A percentile compares a stretch with the other conserved stretches of the same genome.
Evolutionary conservation across 2,797 vertebrate species (phyloP).

Genomic region (Chloroceryle amazona): DNA sequence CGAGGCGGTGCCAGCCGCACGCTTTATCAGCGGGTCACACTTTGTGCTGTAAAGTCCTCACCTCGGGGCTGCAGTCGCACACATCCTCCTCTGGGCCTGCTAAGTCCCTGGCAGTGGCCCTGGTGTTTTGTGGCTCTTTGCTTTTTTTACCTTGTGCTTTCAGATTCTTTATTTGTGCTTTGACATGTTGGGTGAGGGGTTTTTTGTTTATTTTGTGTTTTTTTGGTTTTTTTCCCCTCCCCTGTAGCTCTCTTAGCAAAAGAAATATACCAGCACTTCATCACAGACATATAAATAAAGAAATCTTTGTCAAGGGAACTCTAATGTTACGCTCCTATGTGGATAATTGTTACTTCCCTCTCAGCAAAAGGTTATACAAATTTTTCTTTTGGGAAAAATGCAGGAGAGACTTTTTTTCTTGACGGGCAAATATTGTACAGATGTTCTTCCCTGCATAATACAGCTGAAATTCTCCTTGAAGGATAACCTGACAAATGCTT

Average conservation of each 20-base stretch:
- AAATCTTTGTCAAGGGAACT: slow-evolving; percentile 50
- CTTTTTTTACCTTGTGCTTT: not conserved
- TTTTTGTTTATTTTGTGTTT: not conserved
- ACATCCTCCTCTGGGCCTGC: not conserved
- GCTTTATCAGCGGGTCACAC: fast-evolving
- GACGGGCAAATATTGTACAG: slow-evolving; percentile 66
- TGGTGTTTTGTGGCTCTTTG: not conserved
- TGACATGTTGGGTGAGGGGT: too few relatives aligned
- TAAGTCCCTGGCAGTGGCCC: not conserved
- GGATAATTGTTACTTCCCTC: slow-evolving; percentile 76
- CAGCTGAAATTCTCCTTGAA: slow-evolving; percentile 55
- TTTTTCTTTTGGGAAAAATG: slow-evolving; percentile 67
- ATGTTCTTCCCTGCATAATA: slow-evolving; percentile 49
- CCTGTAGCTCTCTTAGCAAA: slow-evolving; percentile 42
- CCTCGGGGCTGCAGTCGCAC: not conserved
- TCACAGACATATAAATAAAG: slow-evolving; percentile 23
- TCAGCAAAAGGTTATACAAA: slow-evolving; percentile 73
- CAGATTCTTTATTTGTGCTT: not conserved
- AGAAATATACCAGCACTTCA: slow-evolving; percentile 49
- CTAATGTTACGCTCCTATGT: slow-evolving; percentile 51
- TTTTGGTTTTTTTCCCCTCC: not conserved
- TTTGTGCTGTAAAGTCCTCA: not conserved
- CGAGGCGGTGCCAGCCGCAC: fast-evolving
- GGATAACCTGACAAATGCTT: slow-evolving; percentile 63
- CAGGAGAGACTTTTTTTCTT: slow-evolving; percentile 10